Percentiles rank a stretch among this genome's conserved stretches.
phyloP scores from a whole-genome alignment of 53 echinoderm and acorn worm genomes.

The Holothuria leucospilota region DNA sequence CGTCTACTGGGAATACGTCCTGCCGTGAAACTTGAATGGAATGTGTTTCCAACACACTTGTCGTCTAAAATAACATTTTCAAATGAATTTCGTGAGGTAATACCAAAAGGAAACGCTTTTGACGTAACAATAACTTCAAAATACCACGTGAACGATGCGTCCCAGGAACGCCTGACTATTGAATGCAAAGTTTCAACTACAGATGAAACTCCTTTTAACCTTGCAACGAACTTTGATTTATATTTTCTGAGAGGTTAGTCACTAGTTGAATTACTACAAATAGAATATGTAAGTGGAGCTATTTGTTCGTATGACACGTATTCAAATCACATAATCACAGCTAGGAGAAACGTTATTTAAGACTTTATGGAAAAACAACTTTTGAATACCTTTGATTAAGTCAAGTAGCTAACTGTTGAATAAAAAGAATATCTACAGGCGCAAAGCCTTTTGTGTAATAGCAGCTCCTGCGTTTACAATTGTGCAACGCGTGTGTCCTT shows the following conservation, averaged over 20 bases:
- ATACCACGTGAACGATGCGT: not conserved
- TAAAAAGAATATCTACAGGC: too few relatives aligned
- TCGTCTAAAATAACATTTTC: not conserved
- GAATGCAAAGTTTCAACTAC: not conserved
- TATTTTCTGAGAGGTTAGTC: not conserved
- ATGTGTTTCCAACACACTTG: not conserved
- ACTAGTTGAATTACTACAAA: too few relatives aligned
- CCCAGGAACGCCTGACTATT: not conserved
- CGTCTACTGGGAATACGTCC: not conserved
- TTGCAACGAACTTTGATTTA: conserved; percentile 7
- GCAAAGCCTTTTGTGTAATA: too few relatives aligned
- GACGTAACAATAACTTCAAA: not conserved
- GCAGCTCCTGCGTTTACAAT: too few relatives aligned
- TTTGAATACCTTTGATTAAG: too few relatives aligned
- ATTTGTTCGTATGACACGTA: too few relatives aligned
- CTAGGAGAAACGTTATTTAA: too few relatives aligned
- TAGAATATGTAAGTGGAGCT: too few relatives aligned
- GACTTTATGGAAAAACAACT: too few relatives aligned
- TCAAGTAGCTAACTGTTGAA: too few relatives aligned
- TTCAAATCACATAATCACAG: too few relatives aligned
- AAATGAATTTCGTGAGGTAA: not conserved
- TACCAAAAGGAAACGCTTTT: not conserved
- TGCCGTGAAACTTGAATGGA: not conserved
- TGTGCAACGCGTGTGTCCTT: too few relatives aligned
- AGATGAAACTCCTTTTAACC: not conserved